phyloP scores from a whole-genome alignment of 2,113 vertebrate genomes.

The Scartelaos histophorus region DNA sequence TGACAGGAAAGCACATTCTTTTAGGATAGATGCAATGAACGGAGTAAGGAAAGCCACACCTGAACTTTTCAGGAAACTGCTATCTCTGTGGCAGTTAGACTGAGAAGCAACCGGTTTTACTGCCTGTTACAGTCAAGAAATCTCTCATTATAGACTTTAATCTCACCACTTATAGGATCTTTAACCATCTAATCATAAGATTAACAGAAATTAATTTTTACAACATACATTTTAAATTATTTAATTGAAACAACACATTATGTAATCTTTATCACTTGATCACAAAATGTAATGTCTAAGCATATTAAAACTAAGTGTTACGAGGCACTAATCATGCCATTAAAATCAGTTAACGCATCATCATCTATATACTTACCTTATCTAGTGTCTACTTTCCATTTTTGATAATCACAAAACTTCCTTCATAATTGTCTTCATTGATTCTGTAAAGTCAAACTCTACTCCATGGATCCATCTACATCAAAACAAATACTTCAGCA shows the following conservation, averaged over 20 bases:
- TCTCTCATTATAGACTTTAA: constrained; percentile 14
- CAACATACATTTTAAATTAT: background rate
- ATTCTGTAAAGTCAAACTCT: constrained; percentile 14
- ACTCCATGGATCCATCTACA: constrained; percentile 23
- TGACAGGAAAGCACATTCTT: constrained; percentile 25
- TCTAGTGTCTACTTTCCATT: constrained; percentile 19
- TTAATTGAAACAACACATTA: background rate
- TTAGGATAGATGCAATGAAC: constrained; percentile 32
- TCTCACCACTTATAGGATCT: background rate
- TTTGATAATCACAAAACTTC: constrained; percentile 25
- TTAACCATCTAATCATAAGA: background rate
- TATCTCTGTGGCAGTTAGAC: constrained; percentile 51
- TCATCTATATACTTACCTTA: constrained; percentile 43
- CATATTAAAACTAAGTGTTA: background rate
- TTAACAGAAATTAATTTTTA: background rate
- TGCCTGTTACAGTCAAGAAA: constrained; percentile 34
- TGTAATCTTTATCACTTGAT: background rate
- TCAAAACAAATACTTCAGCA: constrained; percentile 5
- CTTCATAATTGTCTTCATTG: constrained; percentile 14
- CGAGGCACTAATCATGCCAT: background rate
- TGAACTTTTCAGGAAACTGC: constrained; percentile 64
- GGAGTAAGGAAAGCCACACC: constrained; percentile 65
- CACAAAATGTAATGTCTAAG: background rate
- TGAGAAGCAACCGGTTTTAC: constrained; percentile 60
- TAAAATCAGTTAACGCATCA: background rate